Percentiles rank a stretch among this genome's conserved stretches.
These are phyloP conservation scores for Apamea epomidion DNA, from an alignment of 2,888 invertebrate genomes.

Conservation along the genomic window DNA sequence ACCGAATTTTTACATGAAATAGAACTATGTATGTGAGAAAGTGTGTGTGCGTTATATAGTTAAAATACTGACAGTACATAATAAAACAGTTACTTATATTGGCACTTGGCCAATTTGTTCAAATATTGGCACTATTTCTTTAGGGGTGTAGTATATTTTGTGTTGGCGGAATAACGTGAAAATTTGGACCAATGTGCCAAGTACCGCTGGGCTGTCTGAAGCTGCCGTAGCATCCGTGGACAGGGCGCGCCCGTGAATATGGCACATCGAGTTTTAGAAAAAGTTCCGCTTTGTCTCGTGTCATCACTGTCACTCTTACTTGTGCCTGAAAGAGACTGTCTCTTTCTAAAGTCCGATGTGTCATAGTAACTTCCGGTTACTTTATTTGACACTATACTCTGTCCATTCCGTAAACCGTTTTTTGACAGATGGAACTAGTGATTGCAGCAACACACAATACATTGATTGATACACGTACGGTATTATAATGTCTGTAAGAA, in stretches of 20 bases:
- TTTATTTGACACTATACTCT: too few species aligned
- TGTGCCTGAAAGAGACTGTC: neutral
- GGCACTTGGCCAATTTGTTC: neutral
- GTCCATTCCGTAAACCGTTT: too few species aligned
- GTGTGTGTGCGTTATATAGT: neutral
- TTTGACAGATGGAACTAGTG: too few species aligned
- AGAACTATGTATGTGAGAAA: neutral
- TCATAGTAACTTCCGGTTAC: neutral
- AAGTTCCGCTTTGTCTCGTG: neutral
- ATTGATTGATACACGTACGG: too few species aligned
- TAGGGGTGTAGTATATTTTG: neutral
- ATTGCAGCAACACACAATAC: too few species aligned
- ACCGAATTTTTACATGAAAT: neutral
- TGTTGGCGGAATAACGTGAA: neutral
- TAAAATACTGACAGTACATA: neutral
- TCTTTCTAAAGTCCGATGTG: neutral
- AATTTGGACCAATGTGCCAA: neutral
- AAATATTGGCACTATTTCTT: neutral
- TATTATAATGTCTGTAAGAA: too few species aligned
- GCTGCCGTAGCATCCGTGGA: too few species aligned
- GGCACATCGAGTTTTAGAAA: neutral
- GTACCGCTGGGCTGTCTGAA: neutral
- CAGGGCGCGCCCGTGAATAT: neutral
- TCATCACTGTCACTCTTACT: too few species aligned
- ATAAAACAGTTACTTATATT: neutral